These are phyloP conservation scores for Coreius guichenoti DNA, from an alignment of 2,797 vertebrate species.

Conservation along the genomic window DNA sequence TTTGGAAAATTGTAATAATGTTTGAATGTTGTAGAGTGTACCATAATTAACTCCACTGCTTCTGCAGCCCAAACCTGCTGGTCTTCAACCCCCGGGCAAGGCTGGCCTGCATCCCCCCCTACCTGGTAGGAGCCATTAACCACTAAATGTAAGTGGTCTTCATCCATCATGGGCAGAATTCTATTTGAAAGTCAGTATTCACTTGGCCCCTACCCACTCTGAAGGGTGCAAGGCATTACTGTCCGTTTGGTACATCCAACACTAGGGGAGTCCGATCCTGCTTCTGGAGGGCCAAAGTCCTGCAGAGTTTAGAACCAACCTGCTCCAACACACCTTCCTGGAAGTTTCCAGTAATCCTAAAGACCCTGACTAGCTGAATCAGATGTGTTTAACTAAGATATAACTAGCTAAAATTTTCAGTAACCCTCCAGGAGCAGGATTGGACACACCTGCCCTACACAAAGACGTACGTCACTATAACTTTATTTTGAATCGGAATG, in stretches of 20 bases:
- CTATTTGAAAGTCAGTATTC: background rate
- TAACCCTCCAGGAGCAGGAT: background rate
- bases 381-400: background rate
- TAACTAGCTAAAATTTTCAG: too few relatives aligned
- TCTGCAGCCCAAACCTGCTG: slow-evolving; percentile 11
- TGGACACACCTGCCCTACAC: background rate
- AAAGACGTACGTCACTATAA: background rate
- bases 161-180: background rate
- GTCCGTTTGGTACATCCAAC: background rate
- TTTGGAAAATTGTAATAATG: background rate
- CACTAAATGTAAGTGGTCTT: background rate
- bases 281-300: background rate
- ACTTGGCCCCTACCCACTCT: background rate
- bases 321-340: background rate
- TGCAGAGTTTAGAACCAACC: background rate
- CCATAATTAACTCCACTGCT: background rate
- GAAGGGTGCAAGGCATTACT: background rate
- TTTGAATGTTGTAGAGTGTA: background rate
- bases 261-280: background rate
- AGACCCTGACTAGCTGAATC: too few relatives aligned
- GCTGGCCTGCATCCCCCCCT: background rate
- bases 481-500: background rate
- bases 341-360: background rate
- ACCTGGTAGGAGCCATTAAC: background rate
- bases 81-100: background rate